A percentile compares a stretch with the other conserved stretches of the same genome.
Conservation (phyloP, 2,113 vertebrate species). For the Lophochroa leadbeateri region DNA sequence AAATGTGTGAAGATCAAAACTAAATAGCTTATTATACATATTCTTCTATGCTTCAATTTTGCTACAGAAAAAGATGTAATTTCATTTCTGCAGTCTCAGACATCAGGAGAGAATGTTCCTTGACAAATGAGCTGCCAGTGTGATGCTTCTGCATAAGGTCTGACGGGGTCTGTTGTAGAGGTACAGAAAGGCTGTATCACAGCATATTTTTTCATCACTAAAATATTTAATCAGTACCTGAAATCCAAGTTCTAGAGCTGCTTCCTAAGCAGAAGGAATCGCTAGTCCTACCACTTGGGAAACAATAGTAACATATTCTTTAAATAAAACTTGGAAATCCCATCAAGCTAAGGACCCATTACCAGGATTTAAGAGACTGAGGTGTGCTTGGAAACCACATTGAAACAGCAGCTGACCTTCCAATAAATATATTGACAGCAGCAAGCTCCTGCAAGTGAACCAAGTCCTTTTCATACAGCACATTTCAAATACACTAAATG, state of each 20-base stretch:
- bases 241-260: not conserved
- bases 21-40: not conserved
- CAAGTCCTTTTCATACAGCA: accelerated
- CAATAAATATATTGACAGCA: not conserved
- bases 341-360: not conserved
- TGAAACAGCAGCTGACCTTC: not conserved
- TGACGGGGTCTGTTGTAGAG: not conserved
- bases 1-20: not conserved
- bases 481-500: not conserved
- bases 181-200: not conserved
- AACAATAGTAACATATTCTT: not conserved
- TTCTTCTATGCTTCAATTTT: not conserved
- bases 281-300: not conserved
- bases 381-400: not conserved
- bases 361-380: not conserved
- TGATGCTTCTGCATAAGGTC: not conserved
- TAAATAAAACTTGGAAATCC: not conserved
- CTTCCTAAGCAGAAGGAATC: not conserved
- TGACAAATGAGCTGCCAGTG: not conserved
- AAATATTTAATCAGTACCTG: not conserved
- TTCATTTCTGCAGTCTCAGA: not conserved
- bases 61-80: not conserved
- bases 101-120: not conserved
- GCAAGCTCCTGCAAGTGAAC: accelerated
- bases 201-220: not conserved